These are phyloP conservation scores for Athalia rosae DNA, from an alignment of 2,888 invertebrate genomes.

Conservation along the genomic window DNA sequence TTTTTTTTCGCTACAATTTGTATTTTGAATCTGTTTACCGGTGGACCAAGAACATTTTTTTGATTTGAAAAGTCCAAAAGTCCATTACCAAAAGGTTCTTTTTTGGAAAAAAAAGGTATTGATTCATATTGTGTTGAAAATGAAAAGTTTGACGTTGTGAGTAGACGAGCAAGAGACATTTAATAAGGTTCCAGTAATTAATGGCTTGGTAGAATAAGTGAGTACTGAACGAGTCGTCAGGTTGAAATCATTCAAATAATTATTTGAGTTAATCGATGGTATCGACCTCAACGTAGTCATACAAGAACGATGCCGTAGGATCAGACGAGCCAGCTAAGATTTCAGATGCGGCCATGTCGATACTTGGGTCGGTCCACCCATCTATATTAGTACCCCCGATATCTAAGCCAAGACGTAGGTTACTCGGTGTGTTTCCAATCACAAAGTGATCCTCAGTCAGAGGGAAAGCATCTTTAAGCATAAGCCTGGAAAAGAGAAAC, in stretches of 20 bases:
- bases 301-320: constrained; percentile 66
- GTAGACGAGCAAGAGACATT: not conserved
- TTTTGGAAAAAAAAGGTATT: not conserved
- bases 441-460: constrained; percentile 78
- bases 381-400: constrained; percentile 68
- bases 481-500: constrained; percentile 70
- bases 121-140: not conserved
- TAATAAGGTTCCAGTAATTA: not conserved
- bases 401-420: constrained; percentile 72
- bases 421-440: constrained; percentile 73
- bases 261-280: constrained; percentile 66
- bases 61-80: constrained; percentile 1
- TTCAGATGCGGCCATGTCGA: constrained; percentile 62
- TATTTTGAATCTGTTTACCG: not conserved
- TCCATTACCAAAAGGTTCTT: constrained; percentile 17
- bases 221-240: constrained; percentile 9
- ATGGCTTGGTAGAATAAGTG: not conserved
- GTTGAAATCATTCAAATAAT: constrained; percentile 19
- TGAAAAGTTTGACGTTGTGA: constrained; percentile 5
- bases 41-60: not conserved
- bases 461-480: constrained; percentile 78
- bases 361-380: constrained; percentile 64
- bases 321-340: constrained; percentile 62
- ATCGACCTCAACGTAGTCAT: constrained; percentile 70
- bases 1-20: not conserved